Percentiles rank a stretch among this genome's conserved stretches.
phyloP scores from a whole-genome alignment of 2,888 invertebrate genomes.

The Trachelus stipa region DNA sequence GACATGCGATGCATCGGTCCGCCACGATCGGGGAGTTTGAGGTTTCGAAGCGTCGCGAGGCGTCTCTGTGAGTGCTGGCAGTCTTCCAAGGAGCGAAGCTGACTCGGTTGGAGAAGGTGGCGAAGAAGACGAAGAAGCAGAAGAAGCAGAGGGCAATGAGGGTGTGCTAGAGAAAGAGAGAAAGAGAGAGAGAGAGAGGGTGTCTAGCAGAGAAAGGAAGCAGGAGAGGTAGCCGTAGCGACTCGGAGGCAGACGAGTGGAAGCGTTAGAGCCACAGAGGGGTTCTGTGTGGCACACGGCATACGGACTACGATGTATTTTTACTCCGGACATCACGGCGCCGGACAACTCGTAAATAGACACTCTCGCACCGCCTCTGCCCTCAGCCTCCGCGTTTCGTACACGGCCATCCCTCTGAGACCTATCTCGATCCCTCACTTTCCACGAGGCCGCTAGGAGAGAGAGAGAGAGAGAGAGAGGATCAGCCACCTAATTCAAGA shows the following conservation, averaged over 20 bases:
- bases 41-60: neutral
- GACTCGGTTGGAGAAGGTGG: neutral
- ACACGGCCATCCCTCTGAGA: conserved; percentile 3
- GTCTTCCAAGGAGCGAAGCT: conserved; percentile 1
- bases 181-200: conserved; percentile 7
- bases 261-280: conserved; percentile 44
- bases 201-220: conserved; percentile 8
- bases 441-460: neutral
- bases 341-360: conserved; percentile 67
- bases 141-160: conserved; percentile 2
- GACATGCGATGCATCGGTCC: conserved; percentile 6
- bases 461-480: conserved; percentile 6
- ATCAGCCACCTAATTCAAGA: neutral
- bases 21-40: conserved; percentile 2
- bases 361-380: conserved; percentile 37
- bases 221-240: conserved; percentile 26
- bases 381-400: conserved; percentile 5
- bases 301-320: conserved; percentile 63
- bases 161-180: conserved; percentile 7
- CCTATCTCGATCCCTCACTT: conserved; percentile 9
- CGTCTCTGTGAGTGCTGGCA: conserved; percentile 7
- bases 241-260: conserved; percentile 27
- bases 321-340: conserved; percentile 67
- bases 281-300: conserved; percentile 40
- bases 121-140: neutral